Base-by-base conservation (phyloP, 2,113 vertebrate genomes). In the Noctilio leporinus region DNA sequence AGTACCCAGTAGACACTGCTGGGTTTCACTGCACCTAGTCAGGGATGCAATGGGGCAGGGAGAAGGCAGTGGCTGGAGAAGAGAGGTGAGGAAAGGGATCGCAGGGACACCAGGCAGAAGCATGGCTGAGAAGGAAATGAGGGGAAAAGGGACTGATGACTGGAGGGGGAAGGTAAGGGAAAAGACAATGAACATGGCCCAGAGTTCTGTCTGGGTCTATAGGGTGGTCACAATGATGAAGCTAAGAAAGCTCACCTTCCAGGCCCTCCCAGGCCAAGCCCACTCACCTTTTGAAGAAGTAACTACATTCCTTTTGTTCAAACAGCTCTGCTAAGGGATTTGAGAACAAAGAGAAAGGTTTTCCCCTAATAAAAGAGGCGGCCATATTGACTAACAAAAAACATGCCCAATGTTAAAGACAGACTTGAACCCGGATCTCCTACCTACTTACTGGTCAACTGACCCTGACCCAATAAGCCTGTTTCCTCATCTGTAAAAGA, bases 1-100 rank as follows among this genome's bases (percentile, higher is more conserved):
- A 77, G 91, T 5, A 94, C 94, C 55, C 91, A 96, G 43, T 51
- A 96, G 72, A 96, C 82, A 4, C 4, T 40, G 47, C 4, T 76
- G 14, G 15, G 67, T 33, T 78, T 76, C 65, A 26, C 20, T 35
- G 70, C 11, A 33, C 67, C 85, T 33, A 14, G 45, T 70, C 72
- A 22, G 7, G 24, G 73, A 10, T 5, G 1, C 22, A 19, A 24
- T 2, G 9, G 35, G 30, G 16, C 16, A 2, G 10, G 16, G n/a
- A 55, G n/a, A 67, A 78, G 38, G 53, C 28, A 51, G 40, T 4
- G 22, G 22, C 43, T 26, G 30, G 64, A n/a, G n/a, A n/a, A 5
- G 26, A 55, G 55, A 43, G 65, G n/a, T 43, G 33, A 64, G 51
- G 49, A 65, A 30, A 70, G 40, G 28, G 26, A 40, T 14, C 3